Percentiles rank a stretch among this genome's conserved stretches.
Conservation (phyloP, 2,888 invertebrate genomes). For the Noctua fimbriata region DNA sequence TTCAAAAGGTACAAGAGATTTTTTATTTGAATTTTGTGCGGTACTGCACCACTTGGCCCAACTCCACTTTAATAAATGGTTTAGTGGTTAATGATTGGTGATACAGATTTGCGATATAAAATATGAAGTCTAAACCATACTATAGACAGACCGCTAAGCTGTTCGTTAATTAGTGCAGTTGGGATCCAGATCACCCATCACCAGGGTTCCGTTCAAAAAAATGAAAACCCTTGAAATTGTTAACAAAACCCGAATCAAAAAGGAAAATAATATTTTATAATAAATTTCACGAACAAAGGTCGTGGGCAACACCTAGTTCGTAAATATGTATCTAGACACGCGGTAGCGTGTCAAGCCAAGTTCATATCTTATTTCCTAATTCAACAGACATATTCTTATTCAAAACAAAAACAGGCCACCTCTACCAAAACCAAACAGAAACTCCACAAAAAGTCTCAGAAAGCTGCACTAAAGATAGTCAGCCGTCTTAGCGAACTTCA, state of each 20-base stretch:
- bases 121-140: neutral
- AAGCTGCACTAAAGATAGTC: slow-evolving; percentile 50
- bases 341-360: too few species aligned
- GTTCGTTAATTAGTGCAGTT: neutral
- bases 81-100: too few species aligned
- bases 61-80: neutral
- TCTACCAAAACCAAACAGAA: neutral
- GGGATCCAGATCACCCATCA: too few species aligned
- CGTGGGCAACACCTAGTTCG: too few species aligned
- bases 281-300: too few species aligned
- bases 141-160: neutral
- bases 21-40: neutral
- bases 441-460: slow-evolving; percentile 13
- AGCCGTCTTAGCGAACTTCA: slow-evolving; percentile 55
- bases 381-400: neutral
- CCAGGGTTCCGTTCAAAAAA: too few species aligned
- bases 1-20: neutral
- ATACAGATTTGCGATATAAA: neutral
- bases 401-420: neutral
- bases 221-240: too few species aligned
- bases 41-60: neutral
- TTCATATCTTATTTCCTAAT: neutral
- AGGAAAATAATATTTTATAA: too few species aligned
- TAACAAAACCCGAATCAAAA: too few species aligned
- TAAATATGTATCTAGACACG: too few species aligned